Evolutionary conservation across 2,888 invertebrate genomes (phyloP).

Genomic region (Ichneumon xanthorius): DNA sequence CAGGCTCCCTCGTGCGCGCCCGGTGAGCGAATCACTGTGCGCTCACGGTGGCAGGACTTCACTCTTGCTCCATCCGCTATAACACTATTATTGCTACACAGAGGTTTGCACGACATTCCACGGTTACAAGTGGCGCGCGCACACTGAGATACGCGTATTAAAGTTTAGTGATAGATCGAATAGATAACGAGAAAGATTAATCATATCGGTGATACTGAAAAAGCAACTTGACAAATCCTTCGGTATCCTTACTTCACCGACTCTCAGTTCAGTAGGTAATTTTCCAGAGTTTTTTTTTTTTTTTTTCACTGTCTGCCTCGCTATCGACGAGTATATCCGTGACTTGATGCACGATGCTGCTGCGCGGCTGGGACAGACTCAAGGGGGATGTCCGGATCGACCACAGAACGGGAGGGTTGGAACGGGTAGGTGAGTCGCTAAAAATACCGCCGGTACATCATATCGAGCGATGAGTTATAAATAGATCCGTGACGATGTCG

Average conservation of each 20-base stretch:
- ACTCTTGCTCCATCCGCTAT: background rate
- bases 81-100: background rate
- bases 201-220: background rate
- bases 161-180: background rate
- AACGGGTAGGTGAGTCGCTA: conserved; percentile 79
- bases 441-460: conserved; percentile 82
- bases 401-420: conserved; percentile 69
- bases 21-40: conserved; percentile 15
- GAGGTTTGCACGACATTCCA: background rate
- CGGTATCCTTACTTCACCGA: background rate
- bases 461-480: conserved; percentile 82
- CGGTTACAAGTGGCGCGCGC: background rate
- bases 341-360: conserved; percentile 16
- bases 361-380: conserved; percentile 34
- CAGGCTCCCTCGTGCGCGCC: background rate
- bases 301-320: conserved; percentile 19
- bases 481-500: conserved; percentile 74
- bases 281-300: conserved; percentile 43
- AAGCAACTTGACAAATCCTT: background rate
- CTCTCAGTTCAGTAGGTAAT: conserved; percentile 57
- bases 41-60: background rate
- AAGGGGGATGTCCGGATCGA: conserved; percentile 67
- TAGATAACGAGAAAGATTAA: background rate
- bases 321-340: conserved; percentile 21
- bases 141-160: background rate